Evolutionary conservation across 2,888 invertebrate genomes (phyloP), one percentile per base, ranked within the genome.

Genomic region (Orchestes rusci): DNA sequence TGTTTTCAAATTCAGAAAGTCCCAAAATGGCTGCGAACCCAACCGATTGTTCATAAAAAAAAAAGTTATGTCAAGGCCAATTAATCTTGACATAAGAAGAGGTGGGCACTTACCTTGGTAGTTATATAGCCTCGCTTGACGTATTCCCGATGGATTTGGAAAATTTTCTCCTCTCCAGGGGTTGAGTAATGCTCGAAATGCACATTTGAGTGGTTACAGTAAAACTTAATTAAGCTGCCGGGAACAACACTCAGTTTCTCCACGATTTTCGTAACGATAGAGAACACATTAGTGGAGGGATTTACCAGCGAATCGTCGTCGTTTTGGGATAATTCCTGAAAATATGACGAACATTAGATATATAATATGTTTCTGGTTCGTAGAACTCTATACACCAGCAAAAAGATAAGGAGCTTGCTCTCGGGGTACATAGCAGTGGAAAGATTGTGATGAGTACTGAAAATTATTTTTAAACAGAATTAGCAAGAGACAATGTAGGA

Each of bases 171-270:
- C 8, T 55, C 61, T 16, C 69, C 66, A 1, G 77, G 75, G 34
- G 75, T 66, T 8, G 77, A 68, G 49, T 76, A 80, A 59, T 80
- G 79, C 63, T 81, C 80, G 40, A 73, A 73, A 45, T 70, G 58
- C 54, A 73, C 70, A 27, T 51, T 42, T 17, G 49, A 52, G n/a
- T 51, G 48, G 37, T 59, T 58, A 53, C 67, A 66, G 53, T 60
- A 61, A 51, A 63, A 60, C 51, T 63, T 58, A 19, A 64, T 53
- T 33, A 67, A 56, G 36, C 59, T 56, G 18, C 62, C 64, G 16
- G 68, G 66, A 32, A 65, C 55, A 7, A 48, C 45, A 35, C 58
- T 56, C 16, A 70, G 50, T 33, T 53, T 57, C 20, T 60, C 56
- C 2, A 58, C 50, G n/a, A 68, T 51, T 43, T 58, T 50, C 12